Base-by-base conservation (phyloP, 2,113 vertebrate species). In the Neolamprologus falcicula region DNA sequence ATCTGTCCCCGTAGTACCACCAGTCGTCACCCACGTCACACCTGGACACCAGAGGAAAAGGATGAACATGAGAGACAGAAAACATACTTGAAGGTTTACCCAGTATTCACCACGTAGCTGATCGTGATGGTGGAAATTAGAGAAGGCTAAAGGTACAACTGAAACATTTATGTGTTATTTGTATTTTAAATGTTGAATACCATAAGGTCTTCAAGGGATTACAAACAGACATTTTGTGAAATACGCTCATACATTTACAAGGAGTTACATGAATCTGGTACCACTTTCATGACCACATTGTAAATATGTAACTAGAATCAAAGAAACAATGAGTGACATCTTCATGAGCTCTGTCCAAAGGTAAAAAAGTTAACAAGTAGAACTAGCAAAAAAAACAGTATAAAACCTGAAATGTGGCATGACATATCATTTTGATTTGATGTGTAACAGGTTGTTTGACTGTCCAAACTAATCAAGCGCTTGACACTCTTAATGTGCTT, bases 1-100 rank as follows among this genome's bases (percentile, higher is more conserved):
- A 98, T 63, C 86, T 95, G 71, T 96, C 80, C 11, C 98, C 98
- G 6, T 96, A 95, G 91, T 97, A 97, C 98, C 98, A 99, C 98
- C 98, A 99, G 94, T 95, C 87, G 1, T 92, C 66, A 3, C 97
- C 97, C 26, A 96, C 96, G 2, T 81, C 92, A 89, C 98, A 99
- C 93, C 98, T 99, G 80, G 19, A 54, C 14, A 40, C 76, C 37
- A 79, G 37, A 85, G 53, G 42, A 82, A 63, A 86, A 13, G 14
- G 16, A 66, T 11, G 9, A 57, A 35, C 19, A 50, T 3, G 14
- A 63, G n/a, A 31, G 5, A 66, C 7, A 55, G 61, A 26, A 68
- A 13, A 35, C 17, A 6, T 14, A 63, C 6, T 28, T 5, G 2
- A 68, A 61, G 10, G 57, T 19, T 54, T 82, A 26, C 8, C 3